Percentiles rank a stretch among this genome's conserved stretches.
These are phyloP conservation scores for Mythimna albipuncta DNA, from an alignment of 2,888 invertebrate genomes.

Conservation along the genomic window DNA sequence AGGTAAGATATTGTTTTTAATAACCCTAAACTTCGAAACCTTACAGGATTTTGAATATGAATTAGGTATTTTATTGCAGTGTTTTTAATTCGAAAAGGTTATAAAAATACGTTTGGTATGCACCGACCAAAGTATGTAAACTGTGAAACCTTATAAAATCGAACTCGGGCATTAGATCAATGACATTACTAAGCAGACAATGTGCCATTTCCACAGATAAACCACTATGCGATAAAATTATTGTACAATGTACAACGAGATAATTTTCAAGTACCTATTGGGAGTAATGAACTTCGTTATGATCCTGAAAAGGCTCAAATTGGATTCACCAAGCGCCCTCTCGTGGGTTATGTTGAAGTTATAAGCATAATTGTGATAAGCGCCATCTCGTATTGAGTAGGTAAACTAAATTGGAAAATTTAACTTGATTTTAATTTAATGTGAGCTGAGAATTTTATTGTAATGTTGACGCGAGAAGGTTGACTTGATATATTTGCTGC, in stretches of 20 bases:
- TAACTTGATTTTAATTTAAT: no score
- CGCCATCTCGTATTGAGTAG: conserved; percentile 53
- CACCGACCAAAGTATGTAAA: neutral
- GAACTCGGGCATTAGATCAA: conserved; percentile 9
- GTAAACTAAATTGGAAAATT: neutral
- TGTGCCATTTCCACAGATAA: conserved; percentile 18
- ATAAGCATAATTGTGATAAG: neutral
- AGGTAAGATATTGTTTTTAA: no score
- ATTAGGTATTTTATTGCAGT: no score
- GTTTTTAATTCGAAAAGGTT: no score
- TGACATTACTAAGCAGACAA: conserved; percentile 11
- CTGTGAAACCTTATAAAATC: conserved; percentile 1
- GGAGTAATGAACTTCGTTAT: conserved; percentile 28
- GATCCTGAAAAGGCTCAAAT: neutral
- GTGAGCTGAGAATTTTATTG: no score
- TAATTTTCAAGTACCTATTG: conserved; percentile 11
- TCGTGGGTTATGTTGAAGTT: neutral
- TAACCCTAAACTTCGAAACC: no score
- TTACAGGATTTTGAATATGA: no score
- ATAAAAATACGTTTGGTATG: neutral
- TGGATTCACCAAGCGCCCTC: conserved; percentile 13
- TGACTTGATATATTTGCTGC: no score
- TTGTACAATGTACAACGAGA: neutral
- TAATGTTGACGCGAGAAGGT: no score
- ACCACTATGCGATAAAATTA: conserved; percentile 1